These are phyloP conservation scores for Metacarcinus magister DNA, from an alignment of 2,888 invertebrate genomes.

Conservation along the genomic window DNA sequence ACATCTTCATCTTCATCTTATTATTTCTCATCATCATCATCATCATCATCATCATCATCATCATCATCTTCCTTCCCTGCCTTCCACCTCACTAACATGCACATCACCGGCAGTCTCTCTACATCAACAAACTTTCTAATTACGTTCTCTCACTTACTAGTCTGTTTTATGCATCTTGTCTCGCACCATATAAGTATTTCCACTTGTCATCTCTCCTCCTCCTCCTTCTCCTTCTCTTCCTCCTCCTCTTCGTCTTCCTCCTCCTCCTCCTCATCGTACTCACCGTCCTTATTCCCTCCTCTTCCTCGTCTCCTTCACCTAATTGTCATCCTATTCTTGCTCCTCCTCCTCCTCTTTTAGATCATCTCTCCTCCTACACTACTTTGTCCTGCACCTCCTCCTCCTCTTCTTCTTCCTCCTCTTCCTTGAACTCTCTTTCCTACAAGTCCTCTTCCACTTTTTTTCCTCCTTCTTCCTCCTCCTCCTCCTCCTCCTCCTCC, in stretches of 20 bases:
- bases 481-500: constrained; percentile 55
- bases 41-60: background rate
- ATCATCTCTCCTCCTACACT: background rate
- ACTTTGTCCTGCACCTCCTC: constrained; percentile 1
- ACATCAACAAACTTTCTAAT: background rate
- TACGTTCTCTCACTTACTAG: background rate
- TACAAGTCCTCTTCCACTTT: background rate
- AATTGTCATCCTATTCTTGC: background rate
- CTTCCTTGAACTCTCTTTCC: background rate
- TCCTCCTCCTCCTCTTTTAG: background rate
- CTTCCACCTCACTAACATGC: background rate
- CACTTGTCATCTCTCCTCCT: background rate
- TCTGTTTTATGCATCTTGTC: background rate
- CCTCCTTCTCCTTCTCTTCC: background rate
- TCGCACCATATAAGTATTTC: background rate
- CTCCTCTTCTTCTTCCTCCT: background rate
- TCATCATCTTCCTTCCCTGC: too few relatives aligned
- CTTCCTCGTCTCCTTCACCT: background rate
- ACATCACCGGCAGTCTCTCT: background rate
- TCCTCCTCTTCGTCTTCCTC: background rate
- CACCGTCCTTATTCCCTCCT: background rate
- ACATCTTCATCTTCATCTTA: too few relatives aligned
- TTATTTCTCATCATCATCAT: too few relatives aligned
- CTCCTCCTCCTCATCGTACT: background rate
- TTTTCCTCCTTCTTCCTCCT: background rate